These are phyloP conservation scores for Sturmia bella DNA, from an alignment of 2,888 invertebrate genomes.

Conservation along the genomic window DNA sequence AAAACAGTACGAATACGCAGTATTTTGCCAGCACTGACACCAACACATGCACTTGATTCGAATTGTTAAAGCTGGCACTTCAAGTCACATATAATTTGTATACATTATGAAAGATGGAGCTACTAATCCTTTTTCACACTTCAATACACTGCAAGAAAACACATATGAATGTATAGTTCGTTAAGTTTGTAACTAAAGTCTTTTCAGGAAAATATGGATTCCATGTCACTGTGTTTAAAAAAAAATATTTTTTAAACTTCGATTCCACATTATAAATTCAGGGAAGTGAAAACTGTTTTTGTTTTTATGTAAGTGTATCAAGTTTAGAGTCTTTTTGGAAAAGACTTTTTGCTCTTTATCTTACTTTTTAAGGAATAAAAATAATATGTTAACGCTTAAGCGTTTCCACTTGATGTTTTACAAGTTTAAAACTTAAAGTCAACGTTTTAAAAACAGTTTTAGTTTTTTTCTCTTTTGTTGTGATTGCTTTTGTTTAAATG, in stretches of 20 bases:
- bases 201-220: slow-evolving; percentile 12
- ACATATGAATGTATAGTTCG: slow-evolving; percentile 18
- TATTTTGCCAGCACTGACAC: no score
- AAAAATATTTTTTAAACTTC: not conserved
- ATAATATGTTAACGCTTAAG: slow-evolving; percentile 24
- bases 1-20: no score
- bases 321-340: slow-evolving; percentile 82
- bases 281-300: slow-evolving; percentile 32
- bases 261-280: slow-evolving; percentile 12
- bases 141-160: slow-evolving; percentile 49
- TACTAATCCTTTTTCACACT: no score
- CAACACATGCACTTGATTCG: no score
- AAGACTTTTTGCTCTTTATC: slow-evolving; percentile 76
- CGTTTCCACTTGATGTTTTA: slow-evolving; percentile 21
- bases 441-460: slow-evolving; percentile 31
- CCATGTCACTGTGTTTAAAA: slow-evolving; percentile 11
- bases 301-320: slow-evolving; percentile 65
- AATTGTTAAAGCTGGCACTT: no score
- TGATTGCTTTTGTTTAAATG: slow-evolving; percentile 41
- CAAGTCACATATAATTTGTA: no score
- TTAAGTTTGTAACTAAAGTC: slow-evolving; percentile 29
- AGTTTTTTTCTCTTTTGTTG: not conserved
- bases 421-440: slow-evolving; percentile 42
- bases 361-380: slow-evolving; percentile 15
- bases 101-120: no score